These are phyloP conservation scores for Stenodema calcarata DNA, from an alignment of 2,888 invertebrate genomes.

Conservation along the genomic window DNA sequence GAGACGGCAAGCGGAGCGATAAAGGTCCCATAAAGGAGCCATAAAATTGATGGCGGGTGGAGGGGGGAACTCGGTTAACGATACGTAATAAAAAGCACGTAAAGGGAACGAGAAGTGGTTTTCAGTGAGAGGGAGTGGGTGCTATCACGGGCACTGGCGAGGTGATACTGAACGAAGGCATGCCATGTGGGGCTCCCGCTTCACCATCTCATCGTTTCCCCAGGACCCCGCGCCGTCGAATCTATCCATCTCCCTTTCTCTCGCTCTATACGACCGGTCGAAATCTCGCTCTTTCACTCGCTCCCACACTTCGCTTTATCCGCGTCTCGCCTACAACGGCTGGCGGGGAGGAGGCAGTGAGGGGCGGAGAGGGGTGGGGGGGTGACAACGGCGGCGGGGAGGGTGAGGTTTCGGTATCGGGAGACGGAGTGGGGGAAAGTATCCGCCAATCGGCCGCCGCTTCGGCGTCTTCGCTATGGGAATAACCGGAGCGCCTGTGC, in stretches of 20 bases:
- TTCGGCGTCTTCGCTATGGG: constrained; percentile 15
- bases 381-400: too few species aligned
- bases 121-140: constrained; percentile 33
- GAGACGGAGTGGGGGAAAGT: constrained; percentile 60
- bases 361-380: neutral
- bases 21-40: constrained; percentile 54
- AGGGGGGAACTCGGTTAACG: constrained; percentile 44
- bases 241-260: neutral
- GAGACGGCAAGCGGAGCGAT: constrained; percentile 47
- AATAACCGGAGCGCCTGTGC: constrained; percentile 41
- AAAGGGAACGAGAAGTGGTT: constrained; percentile 13
- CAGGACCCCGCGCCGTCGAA: neutral
- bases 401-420: neutral
- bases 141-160: constrained; percentile 49
- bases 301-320: constrained; percentile 32
- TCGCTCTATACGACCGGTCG: neutral
- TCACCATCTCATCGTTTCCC: neutral
- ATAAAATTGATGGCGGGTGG: constrained; percentile 50
- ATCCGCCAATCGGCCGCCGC: constrained; percentile 61
- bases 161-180: constrained; percentile 46
- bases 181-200: constrained; percentile 45
- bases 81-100: constrained; percentile 51
- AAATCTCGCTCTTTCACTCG: constrained; percentile 10
- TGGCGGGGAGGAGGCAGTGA: neutral
- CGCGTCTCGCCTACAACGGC: neutral